phyloP scores from a whole-genome alignment of 2,797 vertebrate genomes.

The Thalassophryne amazonica region DNA sequence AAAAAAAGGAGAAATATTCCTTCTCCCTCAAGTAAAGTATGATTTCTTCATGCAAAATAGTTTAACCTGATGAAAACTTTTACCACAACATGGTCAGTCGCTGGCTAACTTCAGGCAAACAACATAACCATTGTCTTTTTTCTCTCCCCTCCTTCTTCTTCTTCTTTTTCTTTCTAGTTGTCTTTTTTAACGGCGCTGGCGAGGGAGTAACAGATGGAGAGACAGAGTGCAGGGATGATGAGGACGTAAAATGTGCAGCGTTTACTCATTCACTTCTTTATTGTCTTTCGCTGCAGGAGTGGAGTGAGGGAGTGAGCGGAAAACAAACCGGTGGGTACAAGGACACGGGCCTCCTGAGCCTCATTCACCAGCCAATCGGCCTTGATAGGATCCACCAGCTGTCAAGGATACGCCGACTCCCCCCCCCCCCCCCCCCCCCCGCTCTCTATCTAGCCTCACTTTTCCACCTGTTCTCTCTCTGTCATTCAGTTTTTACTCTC shows the following conservation, averaged over 20 bases:
- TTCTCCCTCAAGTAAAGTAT: not conserved
- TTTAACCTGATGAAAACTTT: conserved; percentile 30
- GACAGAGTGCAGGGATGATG: conserved; percentile 86
- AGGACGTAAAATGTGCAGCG: conserved; percentile 78
- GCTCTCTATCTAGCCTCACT: conserved; percentile 49
- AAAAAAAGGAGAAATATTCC: not conserved
- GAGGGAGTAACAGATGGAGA: conserved; percentile 81
- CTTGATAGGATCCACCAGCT: conserved; percentile 87
- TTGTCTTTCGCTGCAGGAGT: conserved; percentile 70
- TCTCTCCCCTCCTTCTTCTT: conserved; percentile 1
- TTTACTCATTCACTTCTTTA: conserved; percentile 77
- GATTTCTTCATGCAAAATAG: conserved; percentile 8
- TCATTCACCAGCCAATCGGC: conserved; percentile 87
- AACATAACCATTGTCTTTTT: conserved; percentile 5
- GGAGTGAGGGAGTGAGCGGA: conserved; percentile 65
- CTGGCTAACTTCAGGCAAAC: conserved; percentile 13
- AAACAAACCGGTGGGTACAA: conserved; percentile 82
- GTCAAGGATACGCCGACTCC: conserved; percentile 78
- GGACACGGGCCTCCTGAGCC: conserved; percentile 86
- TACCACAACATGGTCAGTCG: conserved; percentile 1
- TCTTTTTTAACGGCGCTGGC: conserved; percentile 45
- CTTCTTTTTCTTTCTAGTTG: conserved; percentile 9
- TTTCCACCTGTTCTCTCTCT: conserved; percentile 63
- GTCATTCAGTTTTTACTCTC: conserved; percentile 69
- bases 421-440: conserved; percentile 48